Evolutionary conservation across 2,797 vertebrate genomes (phyloP).

Genomic region (Petrocephalus schoutedeni): DNA sequence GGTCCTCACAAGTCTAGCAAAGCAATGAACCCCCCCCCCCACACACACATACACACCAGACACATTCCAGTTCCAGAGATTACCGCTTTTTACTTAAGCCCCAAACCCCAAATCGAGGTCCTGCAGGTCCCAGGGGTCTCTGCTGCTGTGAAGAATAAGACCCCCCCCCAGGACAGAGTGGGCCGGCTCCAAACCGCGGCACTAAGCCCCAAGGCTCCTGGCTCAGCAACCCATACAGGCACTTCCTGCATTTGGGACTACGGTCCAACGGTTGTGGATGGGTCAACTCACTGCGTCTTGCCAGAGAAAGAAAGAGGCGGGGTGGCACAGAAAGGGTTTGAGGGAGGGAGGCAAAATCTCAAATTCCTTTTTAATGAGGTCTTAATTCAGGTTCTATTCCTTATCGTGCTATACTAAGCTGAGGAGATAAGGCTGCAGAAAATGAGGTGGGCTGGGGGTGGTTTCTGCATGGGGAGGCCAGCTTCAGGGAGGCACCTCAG

Average conservation of each 20-base stretch:
- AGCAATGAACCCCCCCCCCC: background rate
- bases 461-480: background rate
- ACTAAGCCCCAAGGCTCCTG: background rate
- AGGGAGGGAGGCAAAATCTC: background rate
- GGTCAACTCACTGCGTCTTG: background rate
- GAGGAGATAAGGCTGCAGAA: background rate
- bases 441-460: background rate
- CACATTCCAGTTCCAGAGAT: background rate
- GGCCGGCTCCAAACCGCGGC: background rate
- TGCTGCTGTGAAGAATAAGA: background rate
- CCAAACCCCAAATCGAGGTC: background rate
- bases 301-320: no score
- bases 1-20: no score
- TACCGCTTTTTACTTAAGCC: background rate
- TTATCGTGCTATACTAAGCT: background rate
- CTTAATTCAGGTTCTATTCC: constrained; percentile 7
- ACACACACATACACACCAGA: background rate
- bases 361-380: constrained; percentile 16
- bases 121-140: background rate
- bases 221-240: background rate
- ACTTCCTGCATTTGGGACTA: background rate
- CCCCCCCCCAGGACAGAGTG: background rate
- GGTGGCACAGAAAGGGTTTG: background rate
- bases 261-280: background rate
- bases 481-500: background rate